These are phyloP conservation scores for Eustalomyia histrio DNA, from an alignment of 2,888 invertebrate species.

Conservation along the genomic window DNA sequence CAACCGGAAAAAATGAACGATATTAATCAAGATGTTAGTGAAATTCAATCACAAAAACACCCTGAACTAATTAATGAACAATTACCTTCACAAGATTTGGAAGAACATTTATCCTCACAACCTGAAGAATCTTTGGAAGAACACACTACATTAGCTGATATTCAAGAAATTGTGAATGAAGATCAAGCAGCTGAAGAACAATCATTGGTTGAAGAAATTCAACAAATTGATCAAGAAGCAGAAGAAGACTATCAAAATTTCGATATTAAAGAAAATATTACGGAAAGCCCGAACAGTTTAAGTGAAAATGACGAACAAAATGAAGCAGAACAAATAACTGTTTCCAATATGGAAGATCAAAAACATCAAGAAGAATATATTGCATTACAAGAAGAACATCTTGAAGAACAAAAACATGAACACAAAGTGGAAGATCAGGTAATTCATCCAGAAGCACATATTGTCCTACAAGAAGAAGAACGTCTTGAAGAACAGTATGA, in stretches of 20 bases:
- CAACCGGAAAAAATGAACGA: conserved; percentile 11
- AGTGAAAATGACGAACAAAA: not conserved
- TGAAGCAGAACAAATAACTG: not conserved
- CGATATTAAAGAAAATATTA: not conserved
- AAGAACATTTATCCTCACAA: not conserved
- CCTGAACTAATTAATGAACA: conserved; percentile 4
- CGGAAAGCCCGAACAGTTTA: not conserved
- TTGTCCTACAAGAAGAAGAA: not conserved
- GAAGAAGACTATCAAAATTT: not conserved
- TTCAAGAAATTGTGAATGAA: conserved; percentile 30
- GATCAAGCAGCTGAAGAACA: conserved; percentile 64
- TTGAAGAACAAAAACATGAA: not conserved
- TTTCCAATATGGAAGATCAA: not conserved
- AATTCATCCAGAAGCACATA: not conserved
- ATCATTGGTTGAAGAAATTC: not conserved
- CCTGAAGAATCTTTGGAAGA: not conserved
- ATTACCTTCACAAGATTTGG: not conserved
- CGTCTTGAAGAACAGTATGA: not conserved
- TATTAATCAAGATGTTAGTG: conserved; percentile 27
- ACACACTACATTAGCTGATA: not conserved
- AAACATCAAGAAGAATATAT: not conserved
- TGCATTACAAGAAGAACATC: not conserved
- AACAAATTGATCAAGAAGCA: not conserved
- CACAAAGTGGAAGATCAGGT: not conserved
- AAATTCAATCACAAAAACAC: not conserved